Percentiles rank a stretch among this genome's conserved stretches.
phyloP scores from a whole-genome alignment of 2,113 vertebrate species.

The Ceratotherium simum region DNA sequence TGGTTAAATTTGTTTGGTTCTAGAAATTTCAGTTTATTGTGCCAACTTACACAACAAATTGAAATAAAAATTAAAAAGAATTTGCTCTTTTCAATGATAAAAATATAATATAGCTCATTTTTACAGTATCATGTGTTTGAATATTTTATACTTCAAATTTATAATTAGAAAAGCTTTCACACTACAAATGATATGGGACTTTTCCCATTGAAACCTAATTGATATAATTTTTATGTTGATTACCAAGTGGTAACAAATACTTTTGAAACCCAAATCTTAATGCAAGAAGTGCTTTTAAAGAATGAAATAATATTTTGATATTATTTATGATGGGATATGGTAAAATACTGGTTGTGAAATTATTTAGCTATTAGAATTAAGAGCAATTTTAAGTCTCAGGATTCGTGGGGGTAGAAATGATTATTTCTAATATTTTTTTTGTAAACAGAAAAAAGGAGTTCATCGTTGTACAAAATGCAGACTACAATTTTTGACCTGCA shows the following conservation, averaged over 20 bases:
- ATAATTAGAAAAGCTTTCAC: constrained; percentile 7
- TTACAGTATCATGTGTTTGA: background rate
- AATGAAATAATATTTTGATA: constrained; percentile 22
- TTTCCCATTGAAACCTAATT: constrained; percentile 5
- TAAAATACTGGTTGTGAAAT: constrained; percentile 18
- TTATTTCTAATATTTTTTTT: constrained; percentile 56
- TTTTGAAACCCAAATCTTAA: constrained; percentile 51
- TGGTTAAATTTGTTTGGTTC: constrained; percentile 13
- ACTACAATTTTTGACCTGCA: constrained; percentile 96
- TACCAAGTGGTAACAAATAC: background rate
- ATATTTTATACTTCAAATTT: constrained; percentile 42
- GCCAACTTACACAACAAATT: constrained; percentile 35
- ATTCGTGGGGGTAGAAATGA: background rate
- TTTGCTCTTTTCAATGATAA: constrained; percentile 10
- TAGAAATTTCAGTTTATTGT: constrained; percentile 1
- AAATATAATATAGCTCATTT: constrained; percentile 39
- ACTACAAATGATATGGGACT: background rate
- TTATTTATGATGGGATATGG: constrained; percentile 6
- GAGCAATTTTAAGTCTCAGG: background rate
- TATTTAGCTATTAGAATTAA: background rate
- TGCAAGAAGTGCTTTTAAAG: background rate
- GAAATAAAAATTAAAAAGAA: background rate
- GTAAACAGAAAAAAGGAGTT: constrained; percentile 95
- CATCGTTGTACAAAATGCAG: constrained; percentile 96
- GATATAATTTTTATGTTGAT: constrained; percentile 1